phyloP scores from a whole-genome alignment of 2,113 vertebrate species.

The Tetrao urogallus region DNA sequence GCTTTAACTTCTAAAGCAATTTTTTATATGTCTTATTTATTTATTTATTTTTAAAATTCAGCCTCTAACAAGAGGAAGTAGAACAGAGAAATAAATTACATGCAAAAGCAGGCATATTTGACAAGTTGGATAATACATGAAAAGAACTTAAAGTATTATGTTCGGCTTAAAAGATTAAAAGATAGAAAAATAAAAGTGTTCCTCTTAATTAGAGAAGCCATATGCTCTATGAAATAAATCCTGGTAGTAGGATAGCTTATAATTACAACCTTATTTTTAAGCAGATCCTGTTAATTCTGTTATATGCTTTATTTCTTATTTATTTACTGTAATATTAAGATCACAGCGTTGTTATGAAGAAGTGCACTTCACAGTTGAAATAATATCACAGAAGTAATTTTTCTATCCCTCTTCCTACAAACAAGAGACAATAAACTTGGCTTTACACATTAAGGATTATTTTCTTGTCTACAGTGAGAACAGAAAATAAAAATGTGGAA shows the following conservation, averaged over 20 bases:
- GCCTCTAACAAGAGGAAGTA: neutral
- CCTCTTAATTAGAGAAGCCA: constrained; percentile 47
- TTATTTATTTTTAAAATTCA: neutral
- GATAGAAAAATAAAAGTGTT: constrained; percentile 20
- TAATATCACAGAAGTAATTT: neutral
- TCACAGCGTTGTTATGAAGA: neutral
- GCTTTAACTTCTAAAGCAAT: neutral
- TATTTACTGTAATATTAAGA: constrained; percentile 6
- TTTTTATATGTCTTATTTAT: neutral
- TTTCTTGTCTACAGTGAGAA: neutral
- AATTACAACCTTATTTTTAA: constrained; percentile 40
- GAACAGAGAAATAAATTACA: constrained; percentile 11
- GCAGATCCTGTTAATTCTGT: neutral
- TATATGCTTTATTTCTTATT: neutral
- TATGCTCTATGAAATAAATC: constrained; percentile 26
- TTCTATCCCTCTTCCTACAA: neutral
- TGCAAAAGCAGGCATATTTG: constrained; percentile 3
- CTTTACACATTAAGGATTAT: neutral
- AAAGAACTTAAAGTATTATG: constrained; percentile 47
- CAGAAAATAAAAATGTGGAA: neutral
- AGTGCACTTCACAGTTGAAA: neutral
- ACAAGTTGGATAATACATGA: constrained; percentile 17
- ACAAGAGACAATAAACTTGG: neutral
- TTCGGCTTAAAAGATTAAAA: constrained; percentile 46
- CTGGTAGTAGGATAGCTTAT: neutral